Percentiles rank a stretch among this genome's conserved stretches.
Evolutionary conservation across 2,113 vertebrate genomes (phyloP).

Genomic region (Epinephelus moara): DNA sequence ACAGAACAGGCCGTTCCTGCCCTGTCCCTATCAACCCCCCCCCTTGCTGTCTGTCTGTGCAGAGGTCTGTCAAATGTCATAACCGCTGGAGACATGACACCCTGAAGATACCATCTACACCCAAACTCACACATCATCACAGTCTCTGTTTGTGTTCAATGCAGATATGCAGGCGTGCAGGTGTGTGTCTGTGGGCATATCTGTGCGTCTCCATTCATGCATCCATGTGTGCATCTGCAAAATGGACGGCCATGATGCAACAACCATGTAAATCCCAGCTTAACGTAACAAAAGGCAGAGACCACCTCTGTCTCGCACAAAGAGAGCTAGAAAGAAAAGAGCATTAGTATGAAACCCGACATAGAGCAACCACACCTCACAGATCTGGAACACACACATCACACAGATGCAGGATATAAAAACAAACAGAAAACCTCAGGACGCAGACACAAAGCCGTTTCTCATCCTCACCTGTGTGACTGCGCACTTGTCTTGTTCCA

Average conservation of each 20-base stretch:
- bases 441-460: conserved; percentile 8
- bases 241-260: conserved; percentile 72
- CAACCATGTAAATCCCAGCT: conserved; percentile 55
- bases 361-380: conserved; percentile 17
- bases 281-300: conserved; percentile 39
- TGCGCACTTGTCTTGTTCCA: conserved; percentile 42
- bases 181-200: conserved; percentile 3
- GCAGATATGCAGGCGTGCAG: neutral
- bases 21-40: conserved; percentile 31
- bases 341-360: neutral
- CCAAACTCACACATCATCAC: conserved; percentile 23
- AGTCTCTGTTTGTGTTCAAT: conserved; percentile 3
- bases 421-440: neutral
- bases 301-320: neutral
- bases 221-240: conserved; percentile 40
- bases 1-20: conserved; percentile 72
- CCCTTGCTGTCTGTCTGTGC: conserved; percentile 20
- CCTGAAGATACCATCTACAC: conserved; percentile 35
- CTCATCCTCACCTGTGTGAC: conserved; percentile 64
- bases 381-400: conserved; percentile 2
- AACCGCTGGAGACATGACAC: conserved; percentile 41
- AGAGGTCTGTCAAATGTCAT: conserved; percentile 71
- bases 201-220: conserved; percentile 53
- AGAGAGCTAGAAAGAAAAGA: neutral
- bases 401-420: neutral